Evolutionary conservation across 2,797 vertebrate genomes (phyloP).

Genomic region (Sparus aurata): DNA sequence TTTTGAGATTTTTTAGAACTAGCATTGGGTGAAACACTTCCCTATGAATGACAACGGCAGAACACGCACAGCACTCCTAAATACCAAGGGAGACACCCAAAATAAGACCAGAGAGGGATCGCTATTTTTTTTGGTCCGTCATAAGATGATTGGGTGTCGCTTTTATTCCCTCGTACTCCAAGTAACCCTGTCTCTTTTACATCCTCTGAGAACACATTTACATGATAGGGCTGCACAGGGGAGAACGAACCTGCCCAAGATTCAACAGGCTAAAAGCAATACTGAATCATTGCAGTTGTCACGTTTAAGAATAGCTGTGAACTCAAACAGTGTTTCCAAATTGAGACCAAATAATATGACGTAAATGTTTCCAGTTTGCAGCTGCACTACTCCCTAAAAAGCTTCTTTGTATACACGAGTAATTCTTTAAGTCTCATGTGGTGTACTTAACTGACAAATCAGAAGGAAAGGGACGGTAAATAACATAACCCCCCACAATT

Average conservation of each 20-base stretch:
- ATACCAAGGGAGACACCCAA: slow-evolving; percentile 38
- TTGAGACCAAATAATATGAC: background rate
- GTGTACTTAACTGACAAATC: slow-evolving; percentile 29
- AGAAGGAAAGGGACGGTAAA: slow-evolving; percentile 56
- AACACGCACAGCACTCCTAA: slow-evolving; percentile 39
- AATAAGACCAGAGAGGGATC: slow-evolving; percentile 19
- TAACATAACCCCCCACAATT: slow-evolving; percentile 40
- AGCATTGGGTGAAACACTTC: slow-evolving; percentile 31
- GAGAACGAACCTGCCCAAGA: slow-evolving; percentile 22
- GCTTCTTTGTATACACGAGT: slow-evolving; percentile 28
- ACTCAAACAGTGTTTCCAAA: slow-evolving; percentile 80
- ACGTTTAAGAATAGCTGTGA: slow-evolving; percentile 40
- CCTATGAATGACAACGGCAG: slow-evolving; percentile 24
- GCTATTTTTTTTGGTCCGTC: background rate
- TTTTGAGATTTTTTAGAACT: slow-evolving; percentile 38
- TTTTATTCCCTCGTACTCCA: slow-evolving; percentile 50
- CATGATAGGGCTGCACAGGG: slow-evolving; percentile 36
- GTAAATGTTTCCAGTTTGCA: slow-evolving; percentile 21
- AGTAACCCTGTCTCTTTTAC: slow-evolving; percentile 39
- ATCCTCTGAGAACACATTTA: slow-evolving; percentile 39
- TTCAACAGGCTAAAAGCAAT: slow-evolving; percentile 68
- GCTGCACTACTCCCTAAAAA: slow-evolving; percentile 32
- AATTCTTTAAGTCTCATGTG: slow-evolving; percentile 35
- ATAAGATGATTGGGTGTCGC: slow-evolving; percentile 63
- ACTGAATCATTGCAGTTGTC: slow-evolving; percentile 59